Evolutionary conservation across 2,888 invertebrate species (phyloP), one percentile per base, ranked within the genome.

Genomic region (Rotaria magnacalcarata): DNA sequence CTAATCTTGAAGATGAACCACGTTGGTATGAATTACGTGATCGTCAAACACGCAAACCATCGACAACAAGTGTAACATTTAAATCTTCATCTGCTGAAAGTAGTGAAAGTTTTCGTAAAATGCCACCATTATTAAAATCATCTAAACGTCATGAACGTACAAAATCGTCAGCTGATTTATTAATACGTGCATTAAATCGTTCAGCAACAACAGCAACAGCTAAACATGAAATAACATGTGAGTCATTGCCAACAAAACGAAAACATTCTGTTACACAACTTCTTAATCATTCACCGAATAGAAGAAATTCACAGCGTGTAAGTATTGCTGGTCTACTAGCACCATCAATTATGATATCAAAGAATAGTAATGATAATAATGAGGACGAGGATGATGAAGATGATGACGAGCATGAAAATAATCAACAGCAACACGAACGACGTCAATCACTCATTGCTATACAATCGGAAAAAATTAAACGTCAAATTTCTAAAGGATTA

Each of bases 1-100:
- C 95, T 6, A 95, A 95, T 89, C 93, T 96, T 52, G 95, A 95
- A 89, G 95, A 96, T 90, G 94, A 95, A 87, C 95, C 96, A 0
- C 94, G 95, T 84, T 96, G 96, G 96, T 96, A 95, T 88, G 88
- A 88, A 52, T 88, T 91, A 60, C 60, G 86, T 50, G 86, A 86
- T 58, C 74, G 85, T 24, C 86, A 85, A 50, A 86, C 84, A 24
- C 52, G 86, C 14, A 86, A 86, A 84, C 54, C 75, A 80, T 85
- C 85, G 50, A 34, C 86, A 56, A 56, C 86, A 6, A 86, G 86
- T 84, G 86, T 86, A 47, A 86, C 86, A 75, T 86, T 86, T n/a
- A 86, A 86, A 85, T 86, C 85, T 3, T 86, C 86, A 34, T 86
- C 86, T 11, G 85, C 85, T 34, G 86, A 86, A 16, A 86, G 86